Evolutionary conservation across 2,888 invertebrate species (phyloP), one percentile per base, ranked within the genome.

Genomic region (Euspilapteryx auroguttella): DNA sequence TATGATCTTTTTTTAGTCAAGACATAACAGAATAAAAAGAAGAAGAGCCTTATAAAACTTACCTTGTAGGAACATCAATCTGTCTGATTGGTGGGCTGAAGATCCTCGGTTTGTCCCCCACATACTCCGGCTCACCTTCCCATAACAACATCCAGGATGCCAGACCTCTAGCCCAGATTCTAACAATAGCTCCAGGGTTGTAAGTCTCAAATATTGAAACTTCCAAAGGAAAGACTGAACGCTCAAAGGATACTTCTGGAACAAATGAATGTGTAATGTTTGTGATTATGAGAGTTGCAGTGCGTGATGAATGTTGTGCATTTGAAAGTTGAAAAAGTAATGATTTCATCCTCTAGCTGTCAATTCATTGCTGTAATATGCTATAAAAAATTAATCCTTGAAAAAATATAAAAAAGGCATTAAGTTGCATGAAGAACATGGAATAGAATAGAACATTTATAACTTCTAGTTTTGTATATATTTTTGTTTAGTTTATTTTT

Each of bases 191-290:
- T 13, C 92, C 92, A 0, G 92, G 91, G 56, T 91, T 90, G 45
- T 87, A 92, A 0, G 89, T 90, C 65, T 93, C 92, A 53, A 86
- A 93, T 34, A 93, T 79, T 2, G 82, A 82, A 30, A 93, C 79
- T 42, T 82, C 78, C 26, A 81, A 56, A 4, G 88, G 88, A 45
- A 81, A 81, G 2, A 89, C 87, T 27, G 80, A 69, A 36, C 66
- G 71, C 47, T 83, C 80, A 59, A 85, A 89, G 41, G 78, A 81
- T 44, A 82, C 75, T 69, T 84, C 85, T 84, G 59, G 37, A 41
- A 37, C 17, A 11, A 25, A 4, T 28, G 10, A 17, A 13, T 8
- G 10, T 22, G 4, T 12, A 22, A 6, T n/a, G n/a, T n/a, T n/a
- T n/a, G n/a, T n/a, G 7, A n/a, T 24, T 10, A 10, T 24, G 10